Base-by-base conservation (phyloP, 2,888 invertebrate species). In the Opisthograptis luteolata region DNA sequence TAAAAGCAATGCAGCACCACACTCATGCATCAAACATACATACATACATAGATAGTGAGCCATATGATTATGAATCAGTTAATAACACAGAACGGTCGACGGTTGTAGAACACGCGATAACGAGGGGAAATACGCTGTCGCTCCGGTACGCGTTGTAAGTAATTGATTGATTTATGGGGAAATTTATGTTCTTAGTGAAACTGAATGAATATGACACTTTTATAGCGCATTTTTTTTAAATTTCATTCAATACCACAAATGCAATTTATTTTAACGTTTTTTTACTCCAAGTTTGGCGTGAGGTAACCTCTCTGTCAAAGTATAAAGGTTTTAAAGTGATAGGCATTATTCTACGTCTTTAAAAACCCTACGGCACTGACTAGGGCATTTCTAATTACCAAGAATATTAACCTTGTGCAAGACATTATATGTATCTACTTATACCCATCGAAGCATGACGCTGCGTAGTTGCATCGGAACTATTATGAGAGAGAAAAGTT, bases 401-500 rank as follows among this genome's bases (percentile, higher is more conserved):
- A 36, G 61, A 52, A 55, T 60, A 63, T 60, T 60, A 53, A 66
- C 62, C 62, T 60, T 50, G 46, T 43, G 45, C 42, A 45, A 49
- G 39, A 43, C 43, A 34, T 49, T 43, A 3, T 17, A 3, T 17
- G 3, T 17, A 17, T 17, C 5, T n/a, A n/a, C n/a, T 10, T 12
- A 7, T 27, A 14, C 6, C 10, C 39, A 19, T 3, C 47, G 34
- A 15, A 19, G 37, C 43, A 25, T 24, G 31, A 9, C 25, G 9
- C 32, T 43, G 51, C 41, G n/a, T n/a, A 53, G 45, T 39, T 39
- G 37, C 43, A 43, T 49, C 43, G 43, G 49, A 43, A 43, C 31
- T 48, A 32, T 7, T 10, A 8, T 27, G 30, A 17, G 0, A 5
- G 1, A 41, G 10, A 35, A 24, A 19, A 41, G 37, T 14, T 1